Evolutionary conservation across 2,113 vertebrate genomes (phyloP).

Genomic region (Syngnathoides biaculeatus): DNA sequence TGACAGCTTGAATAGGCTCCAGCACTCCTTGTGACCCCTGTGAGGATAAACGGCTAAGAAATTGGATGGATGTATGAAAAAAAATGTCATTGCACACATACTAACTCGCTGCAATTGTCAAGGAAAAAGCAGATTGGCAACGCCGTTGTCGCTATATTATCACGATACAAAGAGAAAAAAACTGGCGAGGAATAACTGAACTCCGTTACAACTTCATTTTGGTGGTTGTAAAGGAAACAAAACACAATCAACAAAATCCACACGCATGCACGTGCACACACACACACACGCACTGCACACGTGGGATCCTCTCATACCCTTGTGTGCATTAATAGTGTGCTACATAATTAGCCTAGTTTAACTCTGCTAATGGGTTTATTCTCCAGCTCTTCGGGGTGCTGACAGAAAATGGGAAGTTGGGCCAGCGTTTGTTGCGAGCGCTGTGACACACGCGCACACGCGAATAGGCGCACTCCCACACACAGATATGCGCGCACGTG

Average conservation of each 20-base stretch:
- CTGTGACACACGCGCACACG: background rate
- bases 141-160: no score
- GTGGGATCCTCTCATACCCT: conserved; percentile 2
- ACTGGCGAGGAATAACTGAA: no score
- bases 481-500: conserved; percentile 13
- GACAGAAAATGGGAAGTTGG: conserved; percentile 39
- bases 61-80: no score
- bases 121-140: no score
- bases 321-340: conserved; percentile 31
- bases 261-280: background rate
- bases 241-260: background rate
- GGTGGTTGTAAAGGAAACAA: background rate
- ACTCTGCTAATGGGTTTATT: conserved; percentile 51
- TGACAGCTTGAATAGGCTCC: no score
- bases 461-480: background rate
- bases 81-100: no score
- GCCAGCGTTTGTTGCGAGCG: conserved; percentile 8
- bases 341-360: conserved; percentile 64
- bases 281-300: background rate
- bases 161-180: no score
- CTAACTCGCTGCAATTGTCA: no score
- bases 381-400: conserved; percentile 30
- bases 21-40: no score
- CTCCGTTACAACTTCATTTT: background rate
- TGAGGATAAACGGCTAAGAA: no score